Evolutionary conservation across 2,888 invertebrate species (phyloP).

Genomic region (Drosophila falleni): DNA sequence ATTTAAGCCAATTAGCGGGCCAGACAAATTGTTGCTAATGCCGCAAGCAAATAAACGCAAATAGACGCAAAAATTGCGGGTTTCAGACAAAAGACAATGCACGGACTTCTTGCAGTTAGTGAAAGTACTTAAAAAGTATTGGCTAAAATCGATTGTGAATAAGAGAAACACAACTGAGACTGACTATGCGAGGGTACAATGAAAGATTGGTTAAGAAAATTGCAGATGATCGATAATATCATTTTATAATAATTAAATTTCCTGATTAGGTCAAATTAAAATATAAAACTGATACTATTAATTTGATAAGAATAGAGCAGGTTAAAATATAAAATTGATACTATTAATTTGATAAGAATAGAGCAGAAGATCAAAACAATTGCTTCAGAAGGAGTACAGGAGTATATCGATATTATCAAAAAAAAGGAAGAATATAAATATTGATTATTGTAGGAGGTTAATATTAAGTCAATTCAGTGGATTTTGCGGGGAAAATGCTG

Average conservation of each 20-base stretch:
- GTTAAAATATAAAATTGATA: neutral
- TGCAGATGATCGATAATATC: no score
- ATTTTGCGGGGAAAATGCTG: no score
- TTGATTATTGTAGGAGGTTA: no score
- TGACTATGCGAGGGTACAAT: conserved; percentile 2
- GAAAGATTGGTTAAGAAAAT: neutral
- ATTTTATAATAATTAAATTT: no score
- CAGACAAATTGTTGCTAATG: conserved; percentile 64
- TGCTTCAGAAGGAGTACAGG: no score
- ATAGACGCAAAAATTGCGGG: conserved; percentile 31
- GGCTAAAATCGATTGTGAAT: conserved; percentile 22
- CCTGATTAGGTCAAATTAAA: neutral
- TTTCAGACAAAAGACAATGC: conserved; percentile 61
- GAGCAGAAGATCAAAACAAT: neutral
- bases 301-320: neutral
- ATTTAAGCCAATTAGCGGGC: conserved; percentile 73
- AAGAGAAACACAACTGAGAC: conserved; percentile 1
- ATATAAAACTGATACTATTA: neutral
- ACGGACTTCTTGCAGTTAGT: conserved; percentile 67
- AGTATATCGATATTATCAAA: no score
- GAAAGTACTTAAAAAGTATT: conserved; percentile 50
- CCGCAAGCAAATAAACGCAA: conserved; percentile 60
- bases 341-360: neutral
- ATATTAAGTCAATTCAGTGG: no score
- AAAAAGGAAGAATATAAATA: neutral